phyloP scores from a whole-genome alignment of 2,113 vertebrate species.

The Coptodon bakossiorum region DNA sequence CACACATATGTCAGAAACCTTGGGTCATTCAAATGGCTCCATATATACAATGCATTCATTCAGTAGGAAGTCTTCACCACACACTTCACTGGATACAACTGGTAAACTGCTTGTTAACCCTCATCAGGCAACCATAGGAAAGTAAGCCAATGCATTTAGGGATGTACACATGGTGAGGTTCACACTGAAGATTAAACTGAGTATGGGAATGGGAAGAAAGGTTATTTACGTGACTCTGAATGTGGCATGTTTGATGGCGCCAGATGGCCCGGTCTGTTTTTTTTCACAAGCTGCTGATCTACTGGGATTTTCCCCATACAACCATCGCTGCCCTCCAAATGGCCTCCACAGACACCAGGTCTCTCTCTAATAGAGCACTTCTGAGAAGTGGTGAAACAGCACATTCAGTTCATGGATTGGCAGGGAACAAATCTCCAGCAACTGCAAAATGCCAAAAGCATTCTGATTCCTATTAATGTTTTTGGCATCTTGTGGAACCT shows the following conservation, averaged over 20 bases:
- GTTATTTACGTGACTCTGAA: neutral
- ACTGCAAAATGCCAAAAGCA: neutral
- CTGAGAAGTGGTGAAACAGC: neutral
- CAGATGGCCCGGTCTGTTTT: neutral
- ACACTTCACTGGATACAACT: neutral
- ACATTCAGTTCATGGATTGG: neutral
- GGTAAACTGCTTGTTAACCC: neutral
- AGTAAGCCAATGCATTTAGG: neutral
- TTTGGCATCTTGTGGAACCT: neutral
- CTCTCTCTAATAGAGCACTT: neutral
- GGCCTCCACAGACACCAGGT: neutral
- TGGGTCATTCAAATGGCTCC: neutral
- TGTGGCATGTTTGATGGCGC: neutral
- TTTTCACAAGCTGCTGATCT: neutral
- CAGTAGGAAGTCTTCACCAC: neutral
- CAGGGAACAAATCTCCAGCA: neutral
- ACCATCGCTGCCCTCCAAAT: neutral
- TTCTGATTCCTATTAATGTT: neutral
- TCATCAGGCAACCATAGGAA: neutral
- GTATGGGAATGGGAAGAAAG: neutral
- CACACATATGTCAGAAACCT: neutral
- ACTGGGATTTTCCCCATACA: neutral
- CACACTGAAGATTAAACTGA: neutral
- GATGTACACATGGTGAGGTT: neutral
- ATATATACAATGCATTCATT: neutral